phyloP scores from a whole-genome alignment of 1,140 invertebrate species.

The Caenorhabditis inopinata region DNA sequence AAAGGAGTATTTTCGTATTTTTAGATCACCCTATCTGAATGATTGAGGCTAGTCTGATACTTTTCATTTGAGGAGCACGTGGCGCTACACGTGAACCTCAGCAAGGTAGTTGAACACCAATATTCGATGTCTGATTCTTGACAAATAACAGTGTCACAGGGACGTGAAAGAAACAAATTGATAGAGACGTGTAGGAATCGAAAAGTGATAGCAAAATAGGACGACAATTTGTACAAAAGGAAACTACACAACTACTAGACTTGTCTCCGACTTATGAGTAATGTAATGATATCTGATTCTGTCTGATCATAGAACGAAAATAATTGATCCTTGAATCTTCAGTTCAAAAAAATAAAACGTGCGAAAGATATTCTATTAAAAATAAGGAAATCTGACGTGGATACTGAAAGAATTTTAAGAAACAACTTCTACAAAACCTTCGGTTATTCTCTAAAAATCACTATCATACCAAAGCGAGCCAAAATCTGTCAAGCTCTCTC shows the following conservation, averaged over 20 bases:
- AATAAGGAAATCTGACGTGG: no score
- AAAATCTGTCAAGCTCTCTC: background rate
- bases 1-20: background rate
- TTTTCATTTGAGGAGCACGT: slow-evolving; percentile 7
- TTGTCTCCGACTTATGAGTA: background rate
- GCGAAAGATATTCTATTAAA: no score
- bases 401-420: no score
- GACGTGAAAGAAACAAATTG: background rate
- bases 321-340: no score
- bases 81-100: slow-evolving; percentile 2
- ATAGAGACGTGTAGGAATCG: background rate
- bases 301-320: background rate
- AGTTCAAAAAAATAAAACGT: no score
- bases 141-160: slow-evolving; percentile 12
- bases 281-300: background rate
- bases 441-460: no score
- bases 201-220: slow-evolving; percentile 20
- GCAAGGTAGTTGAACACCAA: slow-evolving; percentile 15
- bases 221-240: no score
- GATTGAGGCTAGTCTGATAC: background rate
- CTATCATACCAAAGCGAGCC: no score
- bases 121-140: background rate
- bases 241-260: background rate
- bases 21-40: slow-evolving; percentile 1
- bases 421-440: no score